These are phyloP conservation scores for Halichoeres trimaculatus DNA, from an alignment of 2,113 vertebrate species.

Conservation along the genomic window DNA sequence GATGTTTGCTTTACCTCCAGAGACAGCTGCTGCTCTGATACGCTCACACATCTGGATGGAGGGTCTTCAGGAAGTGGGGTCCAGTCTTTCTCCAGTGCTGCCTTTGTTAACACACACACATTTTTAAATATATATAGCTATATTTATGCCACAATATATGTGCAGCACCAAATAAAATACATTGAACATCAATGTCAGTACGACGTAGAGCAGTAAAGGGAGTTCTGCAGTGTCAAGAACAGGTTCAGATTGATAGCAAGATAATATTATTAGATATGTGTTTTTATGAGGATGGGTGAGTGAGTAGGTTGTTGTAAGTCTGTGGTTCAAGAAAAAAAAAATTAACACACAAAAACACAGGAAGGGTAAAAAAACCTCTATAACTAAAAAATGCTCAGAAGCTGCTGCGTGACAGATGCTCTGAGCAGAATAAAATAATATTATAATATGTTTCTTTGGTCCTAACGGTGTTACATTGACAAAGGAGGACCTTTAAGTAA, in stretches of 20 bases:
- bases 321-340: neutral
- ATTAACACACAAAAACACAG: neutral
- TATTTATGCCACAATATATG: neutral
- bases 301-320: neutral
- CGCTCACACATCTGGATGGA: slow-evolving; percentile 76
- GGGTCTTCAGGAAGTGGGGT: slow-evolving; percentile 76
- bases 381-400: too few relatives aligned
- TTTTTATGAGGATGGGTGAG: neutral
- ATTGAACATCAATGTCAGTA: neutral
- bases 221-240: neutral
- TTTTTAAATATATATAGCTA: slow-evolving; percentile 19
- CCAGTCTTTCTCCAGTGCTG: slow-evolving; percentile 86
- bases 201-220: neutral
- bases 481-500: too few relatives aligned
- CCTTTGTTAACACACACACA: slow-evolving; percentile 69
- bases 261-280: neutral
- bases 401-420: too few relatives aligned
- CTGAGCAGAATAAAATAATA: too few relatives aligned
- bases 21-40: slow-evolving; percentile 78
- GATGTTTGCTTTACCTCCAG: slow-evolving; percentile 86
- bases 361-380: neutral
- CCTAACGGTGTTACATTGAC: too few relatives aligned
- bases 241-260: neutral
- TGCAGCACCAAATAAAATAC: neutral
- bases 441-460: too few relatives aligned